These are phyloP conservation scores for Scaptomyza parva DNA, from an alignment of 2,888 invertebrate genomes.

Conservation along the genomic window DNA sequence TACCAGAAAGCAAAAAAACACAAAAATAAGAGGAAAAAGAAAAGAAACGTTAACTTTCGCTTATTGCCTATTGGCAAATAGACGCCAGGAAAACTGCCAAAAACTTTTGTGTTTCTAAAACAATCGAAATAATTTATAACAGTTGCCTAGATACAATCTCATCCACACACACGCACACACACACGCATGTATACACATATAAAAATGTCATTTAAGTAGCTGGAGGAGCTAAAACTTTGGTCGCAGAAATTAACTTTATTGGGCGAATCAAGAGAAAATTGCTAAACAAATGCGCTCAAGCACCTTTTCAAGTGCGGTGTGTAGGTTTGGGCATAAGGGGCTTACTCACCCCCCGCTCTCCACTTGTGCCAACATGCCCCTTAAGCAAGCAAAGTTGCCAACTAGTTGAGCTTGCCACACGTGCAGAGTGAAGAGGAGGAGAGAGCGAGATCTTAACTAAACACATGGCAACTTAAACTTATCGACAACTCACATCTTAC, in stretches of 20 bases:
- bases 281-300: conserved; percentile 75
- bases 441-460: conserved; percentile 57
- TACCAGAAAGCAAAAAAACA: background rate
- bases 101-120: conserved; percentile 48
- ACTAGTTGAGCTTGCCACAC: conserved; percentile 64
- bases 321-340: conserved; percentile 1
- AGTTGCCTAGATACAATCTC: conserved; percentile 39
- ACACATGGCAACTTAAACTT: conserved; percentile 75
- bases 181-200: conserved; percentile 20
- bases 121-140: conserved; percentile 70
- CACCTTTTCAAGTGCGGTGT: conserved; percentile 64
- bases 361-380: background rate
- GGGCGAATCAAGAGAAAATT: conserved; percentile 76
- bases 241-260: conserved; percentile 74
- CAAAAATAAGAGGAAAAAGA: background rate
- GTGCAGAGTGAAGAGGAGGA: background rate
- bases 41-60: conserved; percentile 4
- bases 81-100: conserved; percentile 28
- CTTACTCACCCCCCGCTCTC: background rate
- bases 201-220: conserved; percentile 69
- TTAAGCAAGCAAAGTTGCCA: conserved; percentile 52
- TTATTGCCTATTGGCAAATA: conserved; percentile 26
- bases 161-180: background rate
- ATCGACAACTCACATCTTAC: conserved; percentile 73
- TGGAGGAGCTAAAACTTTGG: conserved; percentile 51